Evolutionary conservation across 2,797 vertebrate genomes (phyloP).

Genomic region (Spheniscus humboldti): DNA sequence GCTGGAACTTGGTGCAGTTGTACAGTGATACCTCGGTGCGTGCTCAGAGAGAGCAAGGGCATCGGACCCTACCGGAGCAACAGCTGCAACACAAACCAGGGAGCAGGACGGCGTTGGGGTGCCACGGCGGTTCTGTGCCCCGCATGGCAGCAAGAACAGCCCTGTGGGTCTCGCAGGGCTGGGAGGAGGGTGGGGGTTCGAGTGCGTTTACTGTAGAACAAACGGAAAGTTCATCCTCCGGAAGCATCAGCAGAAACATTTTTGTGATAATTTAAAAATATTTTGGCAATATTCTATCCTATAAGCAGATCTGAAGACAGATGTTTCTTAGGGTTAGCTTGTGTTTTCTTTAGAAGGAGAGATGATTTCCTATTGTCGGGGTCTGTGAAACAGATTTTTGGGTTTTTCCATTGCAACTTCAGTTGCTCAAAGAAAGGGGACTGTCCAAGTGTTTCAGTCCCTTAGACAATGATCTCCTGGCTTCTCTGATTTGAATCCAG

Average conservation of each 20-base stretch:
- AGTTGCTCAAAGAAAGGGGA: not conserved
- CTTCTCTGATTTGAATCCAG: not conserved
- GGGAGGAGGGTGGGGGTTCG: not conserved
- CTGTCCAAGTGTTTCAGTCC: not conserved
- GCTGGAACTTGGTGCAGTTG: no score
- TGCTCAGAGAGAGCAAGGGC: not conserved
- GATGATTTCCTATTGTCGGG: not conserved
- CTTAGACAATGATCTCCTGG: not conserved
- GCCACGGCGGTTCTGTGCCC: accelerated
- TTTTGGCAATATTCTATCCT: not conserved
- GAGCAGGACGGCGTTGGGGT: accelerated
- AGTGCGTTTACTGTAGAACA: no score
- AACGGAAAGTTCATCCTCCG: not conserved
- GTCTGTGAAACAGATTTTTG: not conserved
- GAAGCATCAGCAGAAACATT: not conserved
- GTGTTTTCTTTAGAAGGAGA: not conserved
- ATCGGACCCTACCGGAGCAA: accelerated
- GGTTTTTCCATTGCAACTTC: not conserved
- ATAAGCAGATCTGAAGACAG: not conserved
- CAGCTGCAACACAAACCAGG: no score
- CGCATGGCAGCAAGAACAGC: accelerated
- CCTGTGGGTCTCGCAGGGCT: accelerated
- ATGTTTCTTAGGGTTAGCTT: not conserved
- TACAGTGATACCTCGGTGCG: accelerated
- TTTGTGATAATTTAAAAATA: not conserved